Evolutionary conservation across 2,797 vertebrate genomes (phyloP).

Genomic region (Aeoliscus strigatus): DNA sequence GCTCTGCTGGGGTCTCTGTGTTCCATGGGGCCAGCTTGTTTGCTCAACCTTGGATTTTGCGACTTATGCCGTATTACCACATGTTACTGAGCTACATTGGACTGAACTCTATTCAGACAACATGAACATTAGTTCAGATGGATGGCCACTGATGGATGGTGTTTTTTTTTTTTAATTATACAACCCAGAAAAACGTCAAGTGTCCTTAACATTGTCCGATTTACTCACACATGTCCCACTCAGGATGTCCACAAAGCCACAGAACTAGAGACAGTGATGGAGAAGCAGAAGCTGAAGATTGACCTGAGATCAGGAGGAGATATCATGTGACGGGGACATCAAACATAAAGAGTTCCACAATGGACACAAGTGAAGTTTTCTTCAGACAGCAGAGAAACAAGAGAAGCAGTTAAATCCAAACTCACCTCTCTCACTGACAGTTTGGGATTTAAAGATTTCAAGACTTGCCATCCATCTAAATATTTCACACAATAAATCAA

Average conservation of each 20-base stretch:
- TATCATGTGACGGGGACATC: slow-evolving; percentile 37
- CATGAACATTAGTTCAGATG: no score
- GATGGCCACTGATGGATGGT: no score
- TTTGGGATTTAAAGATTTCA: no score
- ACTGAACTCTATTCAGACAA: no score
- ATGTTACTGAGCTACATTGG: slow-evolving; percentile 24
- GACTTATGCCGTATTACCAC: slow-evolving; percentile 11
- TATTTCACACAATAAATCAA: no score
- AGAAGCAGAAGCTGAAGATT: slow-evolving; percentile 79
- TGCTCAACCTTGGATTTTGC: slow-evolving; percentile 43
- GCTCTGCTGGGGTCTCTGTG: no score
- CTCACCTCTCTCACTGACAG: no score
- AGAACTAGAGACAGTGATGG: slow-evolving; percentile 79
- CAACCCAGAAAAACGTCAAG: no score
- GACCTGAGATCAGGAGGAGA: slow-evolving; percentile 39
- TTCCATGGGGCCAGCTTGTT: slow-evolving; percentile 25
- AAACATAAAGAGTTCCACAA: slow-evolving; percentile 1
- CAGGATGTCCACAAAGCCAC: slow-evolving; percentile 70
- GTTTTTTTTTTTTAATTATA: no score
- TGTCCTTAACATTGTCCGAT: no score
- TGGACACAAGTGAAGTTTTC: slow-evolving; percentile 1
- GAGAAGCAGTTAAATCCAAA: neutral
- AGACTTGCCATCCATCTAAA: no score
- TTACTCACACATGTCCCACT: slow-evolving; percentile 3
- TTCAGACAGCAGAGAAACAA: neutral